Evolutionary conservation across 2,113 vertebrate genomes (phyloP).

Genomic region (Leptobrachium ailaonicum): DNA sequence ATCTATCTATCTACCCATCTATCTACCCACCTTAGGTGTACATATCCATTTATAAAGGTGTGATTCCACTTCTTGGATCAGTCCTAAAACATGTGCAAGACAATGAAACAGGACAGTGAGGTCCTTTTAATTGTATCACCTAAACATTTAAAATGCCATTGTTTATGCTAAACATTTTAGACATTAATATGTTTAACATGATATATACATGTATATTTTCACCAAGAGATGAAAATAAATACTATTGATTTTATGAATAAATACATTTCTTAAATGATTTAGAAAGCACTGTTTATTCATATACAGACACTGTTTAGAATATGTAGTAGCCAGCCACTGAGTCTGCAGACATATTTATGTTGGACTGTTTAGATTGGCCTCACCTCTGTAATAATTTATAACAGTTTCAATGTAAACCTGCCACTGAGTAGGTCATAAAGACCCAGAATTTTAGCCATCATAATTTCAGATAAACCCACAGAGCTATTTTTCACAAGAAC

Average conservation of each 20-base stretch:
- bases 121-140: not conserved
- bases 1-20: no score
- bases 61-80: no score
- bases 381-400: constrained; percentile 92
- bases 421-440: constrained; percentile 88
- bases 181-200: constrained; percentile 60
- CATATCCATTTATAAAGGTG: no score
- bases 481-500: constrained; percentile 58
- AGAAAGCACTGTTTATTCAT: constrained; percentile 81
- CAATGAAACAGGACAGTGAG: not conserved
- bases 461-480: constrained; percentile 73
- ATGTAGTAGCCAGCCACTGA: constrained; percentile 83
- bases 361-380: constrained; percentile 92
- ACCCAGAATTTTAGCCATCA: constrained; percentile 74
- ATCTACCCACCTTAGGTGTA: no score
- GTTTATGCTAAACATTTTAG: constrained; percentile 55
- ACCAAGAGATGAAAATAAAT: constrained; percentile 72
- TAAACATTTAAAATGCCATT: not conserved
- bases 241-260: constrained; percentile 79
- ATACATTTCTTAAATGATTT: constrained; percentile 81
- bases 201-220: constrained; percentile 53
- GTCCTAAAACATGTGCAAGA: not conserved
- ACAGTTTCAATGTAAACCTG: constrained; percentile 94
- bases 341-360: constrained; percentile 93
- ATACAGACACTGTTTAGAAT: constrained; percentile 88